phyloP scores from a whole-genome alignment of 2,888 invertebrate genomes.

The Heliconius hortense region DNA sequence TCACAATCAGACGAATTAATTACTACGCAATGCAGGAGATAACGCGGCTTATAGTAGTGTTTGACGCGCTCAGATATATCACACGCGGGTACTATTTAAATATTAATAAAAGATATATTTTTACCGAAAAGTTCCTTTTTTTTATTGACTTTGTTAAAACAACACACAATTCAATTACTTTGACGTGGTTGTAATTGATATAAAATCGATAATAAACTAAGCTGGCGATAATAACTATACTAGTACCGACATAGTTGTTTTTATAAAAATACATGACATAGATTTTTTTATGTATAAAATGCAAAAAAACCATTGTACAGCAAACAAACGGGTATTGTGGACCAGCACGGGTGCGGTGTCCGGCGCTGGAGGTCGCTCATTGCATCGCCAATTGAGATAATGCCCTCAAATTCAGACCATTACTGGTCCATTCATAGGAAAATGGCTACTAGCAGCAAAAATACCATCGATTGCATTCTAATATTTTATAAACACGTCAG shows the following conservation, averaged over 20 bases:
- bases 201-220: neutral
- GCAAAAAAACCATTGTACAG: constrained; percentile 68
- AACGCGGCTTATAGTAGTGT: constrained; percentile 33
- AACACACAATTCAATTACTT: neutral
- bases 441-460: constrained; percentile 65
- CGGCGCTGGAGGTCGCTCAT: constrained; percentile 73
- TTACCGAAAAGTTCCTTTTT: neutral
- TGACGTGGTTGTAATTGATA: neutral
- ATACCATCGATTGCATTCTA: constrained; percentile 49
- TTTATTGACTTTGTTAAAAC: neutral
- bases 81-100: constrained; percentile 10
- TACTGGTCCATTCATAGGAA: constrained; percentile 77
- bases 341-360: constrained; percentile 72
- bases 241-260: neutral
- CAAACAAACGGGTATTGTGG: constrained; percentile 67
- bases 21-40: constrained; percentile 46
- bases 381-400: constrained; percentile 80
- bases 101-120: constrained; percentile 7
- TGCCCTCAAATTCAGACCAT: constrained; percentile 79
- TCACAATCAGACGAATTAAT: constrained; percentile 45
- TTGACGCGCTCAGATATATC: constrained; percentile 27
- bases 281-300: neutral
- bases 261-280: neutral
- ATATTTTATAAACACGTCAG: neutral
- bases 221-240: neutral